These are phyloP conservation scores for Serripes groenlandicus DNA, from an alignment of 2,888 invertebrate genomes.

Conservation along the genomic window DNA sequence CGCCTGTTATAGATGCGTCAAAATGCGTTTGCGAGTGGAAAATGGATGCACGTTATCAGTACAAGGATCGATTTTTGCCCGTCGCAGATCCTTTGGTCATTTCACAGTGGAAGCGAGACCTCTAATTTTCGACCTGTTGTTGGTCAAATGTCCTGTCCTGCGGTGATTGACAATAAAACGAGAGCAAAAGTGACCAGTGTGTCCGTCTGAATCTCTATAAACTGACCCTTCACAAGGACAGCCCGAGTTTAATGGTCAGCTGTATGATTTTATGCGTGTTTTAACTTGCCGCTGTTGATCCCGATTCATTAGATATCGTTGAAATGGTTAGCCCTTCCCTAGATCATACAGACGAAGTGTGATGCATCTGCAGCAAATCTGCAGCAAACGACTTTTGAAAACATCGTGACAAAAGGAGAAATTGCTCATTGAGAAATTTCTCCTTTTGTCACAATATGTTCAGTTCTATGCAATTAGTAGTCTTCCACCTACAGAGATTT, in stretches of 20 bases:
- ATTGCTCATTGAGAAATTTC: background rate
- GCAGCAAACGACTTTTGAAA: background rate
- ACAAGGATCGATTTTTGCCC: conserved; percentile 5
- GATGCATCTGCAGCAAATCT: background rate
- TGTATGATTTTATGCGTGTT: no score
- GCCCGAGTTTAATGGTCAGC: no score
- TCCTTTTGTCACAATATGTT: background rate
- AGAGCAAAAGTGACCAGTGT: conserved; percentile 19
- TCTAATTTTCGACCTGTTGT: conserved; percentile 18
- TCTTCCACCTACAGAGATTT: no score
- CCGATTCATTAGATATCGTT: no score
- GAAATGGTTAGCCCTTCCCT: no score
- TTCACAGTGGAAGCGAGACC: conserved; percentile 4
- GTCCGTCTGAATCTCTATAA: background rate
- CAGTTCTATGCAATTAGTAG: no score
- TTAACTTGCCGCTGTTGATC: no score
- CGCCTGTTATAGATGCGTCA: no score
- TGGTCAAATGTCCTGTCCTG: conserved; percentile 7
- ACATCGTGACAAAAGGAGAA: background rate
- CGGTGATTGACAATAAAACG: conserved; percentile 20
- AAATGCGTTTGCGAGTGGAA: no score
- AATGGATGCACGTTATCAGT: background rate
- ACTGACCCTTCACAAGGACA: no score
- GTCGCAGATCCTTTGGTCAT: conserved; percentile 19
- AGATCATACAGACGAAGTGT: no score